phyloP scores from a whole-genome alignment of 2,888 invertebrate genomes.

The Ganaspis brasiliensis region DNA sequence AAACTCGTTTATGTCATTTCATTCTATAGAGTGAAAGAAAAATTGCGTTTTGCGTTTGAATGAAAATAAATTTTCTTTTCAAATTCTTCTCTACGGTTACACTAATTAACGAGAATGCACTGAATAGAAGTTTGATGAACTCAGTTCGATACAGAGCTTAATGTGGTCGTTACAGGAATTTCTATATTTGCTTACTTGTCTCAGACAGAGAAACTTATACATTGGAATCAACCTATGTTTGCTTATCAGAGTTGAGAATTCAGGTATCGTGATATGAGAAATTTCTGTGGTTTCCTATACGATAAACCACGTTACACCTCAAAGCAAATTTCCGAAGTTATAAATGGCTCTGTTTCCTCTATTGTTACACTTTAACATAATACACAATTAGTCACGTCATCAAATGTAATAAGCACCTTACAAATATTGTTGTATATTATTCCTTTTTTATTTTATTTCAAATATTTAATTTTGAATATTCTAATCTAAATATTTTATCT shows the following conservation, averaged over 20 bases:
- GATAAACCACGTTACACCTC: constrained; percentile 24
- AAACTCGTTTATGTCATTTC: no score
- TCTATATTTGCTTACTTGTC: background rate
- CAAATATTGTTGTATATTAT: no score
- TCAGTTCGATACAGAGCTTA: background rate
- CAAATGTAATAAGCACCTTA: no score
- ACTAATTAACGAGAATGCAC: background rate
- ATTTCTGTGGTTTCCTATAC: background rate
- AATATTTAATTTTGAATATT: no score
- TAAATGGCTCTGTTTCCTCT: background rate
- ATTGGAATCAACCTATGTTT: background rate
- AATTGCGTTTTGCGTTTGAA: background rate
- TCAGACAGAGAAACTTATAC: background rate
- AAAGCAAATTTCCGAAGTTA: constrained; percentile 2
- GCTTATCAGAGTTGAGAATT: constrained; percentile 3
- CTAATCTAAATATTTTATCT: no score
- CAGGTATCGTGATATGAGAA: background rate
- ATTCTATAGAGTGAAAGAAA: no score
- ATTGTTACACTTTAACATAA: background rate
- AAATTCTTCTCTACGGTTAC: no score
- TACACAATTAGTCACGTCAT: background rate
- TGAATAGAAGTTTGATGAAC: background rate
- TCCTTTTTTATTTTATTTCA: no score
- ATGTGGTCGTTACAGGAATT: constrained; percentile 9
- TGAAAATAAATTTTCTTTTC: background rate